These are phyloP conservation scores for Myrmophylax atrothorax DNA, from an alignment of 2,113 vertebrate genomes.

Conservation along the genomic window DNA sequence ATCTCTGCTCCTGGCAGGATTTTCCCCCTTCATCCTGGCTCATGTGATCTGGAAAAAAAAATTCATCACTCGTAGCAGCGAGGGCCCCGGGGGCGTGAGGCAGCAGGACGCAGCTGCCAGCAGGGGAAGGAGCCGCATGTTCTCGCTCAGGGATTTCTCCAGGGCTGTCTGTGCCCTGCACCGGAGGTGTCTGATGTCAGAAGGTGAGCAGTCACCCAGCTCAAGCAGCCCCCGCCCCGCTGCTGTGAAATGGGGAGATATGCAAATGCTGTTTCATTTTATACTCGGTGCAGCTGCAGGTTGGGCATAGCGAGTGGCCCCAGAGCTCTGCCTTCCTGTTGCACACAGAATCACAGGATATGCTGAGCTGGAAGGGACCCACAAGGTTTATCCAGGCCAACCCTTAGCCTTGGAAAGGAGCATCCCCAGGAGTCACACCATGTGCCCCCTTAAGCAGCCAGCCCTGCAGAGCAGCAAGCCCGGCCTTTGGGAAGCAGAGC, in stretches of 20 bases:
- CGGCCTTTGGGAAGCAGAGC: not conserved
- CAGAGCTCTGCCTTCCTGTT: constrained; percentile 23
- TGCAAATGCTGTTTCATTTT: constrained; percentile 68
- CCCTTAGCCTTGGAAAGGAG: not conserved
- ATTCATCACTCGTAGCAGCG: constrained; percentile 63
- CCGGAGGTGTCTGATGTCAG: constrained; percentile 65
- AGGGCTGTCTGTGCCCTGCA: not conserved
- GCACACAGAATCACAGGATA: not conserved
- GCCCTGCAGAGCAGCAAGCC: not conserved
- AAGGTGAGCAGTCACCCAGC: constrained; percentile 15
- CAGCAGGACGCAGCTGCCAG: constrained; percentile 41
- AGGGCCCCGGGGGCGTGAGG: constrained; percentile 77
- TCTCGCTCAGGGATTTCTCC: constrained; percentile 47
- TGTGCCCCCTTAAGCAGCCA: not conserved
- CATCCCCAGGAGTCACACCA: not conserved
- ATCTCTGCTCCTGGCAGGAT: constrained; percentile 79
- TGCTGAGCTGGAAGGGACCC: not conserved
- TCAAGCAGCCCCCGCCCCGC: not conserved
- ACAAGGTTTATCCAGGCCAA: not conserved
- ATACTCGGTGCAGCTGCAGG: not conserved
- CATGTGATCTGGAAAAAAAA: constrained; percentile 81
- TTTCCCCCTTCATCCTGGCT: constrained; percentile 80
- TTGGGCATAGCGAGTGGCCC: not conserved
- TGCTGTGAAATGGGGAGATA: not conserved
- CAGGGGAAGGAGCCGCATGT: constrained; percentile 72